A percentile compares a stretch with the other conserved stretches of the same genome.
phyloP scores from a whole-genome alignment of 2,888 invertebrate species.

The Scaptomyza cyrtandrae region DNA sequence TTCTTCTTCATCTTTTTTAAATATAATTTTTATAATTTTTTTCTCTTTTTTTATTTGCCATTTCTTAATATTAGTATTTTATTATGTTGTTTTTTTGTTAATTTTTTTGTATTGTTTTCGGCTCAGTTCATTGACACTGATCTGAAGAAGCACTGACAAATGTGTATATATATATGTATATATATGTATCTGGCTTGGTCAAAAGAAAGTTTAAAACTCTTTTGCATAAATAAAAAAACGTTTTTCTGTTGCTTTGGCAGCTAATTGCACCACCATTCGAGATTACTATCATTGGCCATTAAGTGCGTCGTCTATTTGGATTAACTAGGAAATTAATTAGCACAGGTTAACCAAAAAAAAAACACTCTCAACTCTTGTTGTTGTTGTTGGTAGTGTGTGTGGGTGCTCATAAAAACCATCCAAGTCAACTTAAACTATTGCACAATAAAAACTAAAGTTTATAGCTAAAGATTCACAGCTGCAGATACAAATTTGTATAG shows the following conservation, averaged over 20 bases:
- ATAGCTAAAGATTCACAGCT: slow-evolving; percentile 39
- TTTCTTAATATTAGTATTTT: slow-evolving; percentile 63
- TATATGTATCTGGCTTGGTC: slow-evolving; percentile 4
- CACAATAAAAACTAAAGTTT: slow-evolving; percentile 35
- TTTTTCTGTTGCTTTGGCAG: slow-evolving; percentile 26
- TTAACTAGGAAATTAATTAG: slow-evolving; percentile 72
- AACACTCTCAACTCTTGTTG: too few relatives aligned
- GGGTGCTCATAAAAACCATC: slow-evolving; percentile 65
- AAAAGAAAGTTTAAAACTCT: slow-evolving; percentile 70
- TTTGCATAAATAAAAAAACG: slow-evolving; percentile 70
- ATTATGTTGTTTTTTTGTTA: slow-evolving; percentile 45
- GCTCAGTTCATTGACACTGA: slow-evolving; percentile 69
- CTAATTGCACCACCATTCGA: slow-evolving; percentile 74
- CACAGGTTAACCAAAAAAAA: slow-evolving; percentile 58
- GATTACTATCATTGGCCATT: slow-evolving; percentile 69
- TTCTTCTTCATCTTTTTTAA: slow-evolving; percentile 20
- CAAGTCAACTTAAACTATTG: slow-evolving; percentile 13
- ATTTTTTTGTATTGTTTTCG: not conserved
- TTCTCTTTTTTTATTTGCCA: slow-evolving; percentile 26
- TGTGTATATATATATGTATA: not conserved
- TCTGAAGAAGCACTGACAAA: slow-evolving; percentile 31
- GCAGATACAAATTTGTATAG: slow-evolving; percentile 22
- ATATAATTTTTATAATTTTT: slow-evolving; percentile 47
- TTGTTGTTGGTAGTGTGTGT: slow-evolving; percentile 20
- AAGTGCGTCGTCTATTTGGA: slow-evolving; percentile 68